These are phyloP conservation scores for Scatophagus argus DNA, from an alignment of 2,113 vertebrate genomes.

Conservation along the genomic window DNA sequence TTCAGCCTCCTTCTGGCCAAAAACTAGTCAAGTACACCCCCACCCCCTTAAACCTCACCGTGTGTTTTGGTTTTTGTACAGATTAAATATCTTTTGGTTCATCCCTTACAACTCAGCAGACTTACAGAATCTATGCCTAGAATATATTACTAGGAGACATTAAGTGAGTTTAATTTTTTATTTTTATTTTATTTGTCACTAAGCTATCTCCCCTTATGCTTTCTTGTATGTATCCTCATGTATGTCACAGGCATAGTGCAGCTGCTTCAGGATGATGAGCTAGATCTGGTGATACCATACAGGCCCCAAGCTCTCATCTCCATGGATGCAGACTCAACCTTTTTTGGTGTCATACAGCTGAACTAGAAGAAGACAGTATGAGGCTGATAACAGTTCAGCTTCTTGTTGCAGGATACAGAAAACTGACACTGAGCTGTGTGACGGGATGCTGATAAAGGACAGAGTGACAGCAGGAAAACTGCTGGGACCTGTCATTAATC, in stretches of 20 bases:
- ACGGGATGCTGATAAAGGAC: conserved; percentile 58
- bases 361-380: conserved; percentile 40
- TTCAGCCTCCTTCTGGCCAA: background rate
- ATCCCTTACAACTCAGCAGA: background rate
- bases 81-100: background rate
- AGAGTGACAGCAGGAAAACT: conserved; percentile 53
- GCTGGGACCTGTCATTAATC: background rate
- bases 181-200: background rate
- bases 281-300: conserved; percentile 66
- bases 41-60: background rate
- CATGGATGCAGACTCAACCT: conserved; percentile 67
- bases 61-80: background rate
- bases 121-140: too few relatives aligned
- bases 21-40: too few relatives aligned
- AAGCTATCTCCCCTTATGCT: background rate
- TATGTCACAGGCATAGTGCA: conserved; percentile 55
- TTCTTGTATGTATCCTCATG: background rate
- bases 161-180: background rate
- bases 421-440: conserved; percentile 41
- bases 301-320: conserved; percentile 65
- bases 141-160: background rate
- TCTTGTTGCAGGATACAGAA: conserved; percentile 49
- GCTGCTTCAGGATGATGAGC: conserved; percentile 68
- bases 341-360: conserved; percentile 78
- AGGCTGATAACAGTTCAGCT: conserved; percentile 25